Base-by-base conservation (phyloP, 2,113 vertebrate species). In the Tychaedon coryphoeus region DNA sequence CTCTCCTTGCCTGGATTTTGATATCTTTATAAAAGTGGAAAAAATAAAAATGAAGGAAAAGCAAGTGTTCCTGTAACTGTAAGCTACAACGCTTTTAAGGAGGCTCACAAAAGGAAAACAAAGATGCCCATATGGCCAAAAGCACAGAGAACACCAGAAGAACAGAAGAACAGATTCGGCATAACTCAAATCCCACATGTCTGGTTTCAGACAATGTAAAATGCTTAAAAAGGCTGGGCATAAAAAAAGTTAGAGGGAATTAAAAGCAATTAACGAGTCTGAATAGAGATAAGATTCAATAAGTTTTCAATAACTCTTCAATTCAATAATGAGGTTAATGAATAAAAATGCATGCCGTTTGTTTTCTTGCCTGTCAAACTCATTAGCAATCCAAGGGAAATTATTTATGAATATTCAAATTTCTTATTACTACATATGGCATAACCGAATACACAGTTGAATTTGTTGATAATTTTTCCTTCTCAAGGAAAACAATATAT, bases 311-410 rank as follows among this genome's bases (percentile, higher is more conserved):
- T 93, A 97, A 89, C 96, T 96, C 83, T 94, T 95, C 93, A 95
- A 84, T 93, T 95, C 94, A 97, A 91, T 95, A 95, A 96, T 79
- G 53, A 93, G 38, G 88, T 93, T 81, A 96, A 96, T 77, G 72
- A 95, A 96, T 97, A 92, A 96, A 97, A 97, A 95, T n/a, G 48
- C 83, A 95, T 64, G 60, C 47, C 29, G 19, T 92, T 97, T 97
- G 86, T 94, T 95, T 96, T 89, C 95, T 92, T 97, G 87, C 88
- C 90, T 97, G 83, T 96, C 96, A 97, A 92, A 84, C 96, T 98
- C 95, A 98, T 97, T 96, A 97, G 92, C 89, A 97, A 96, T 93
- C 96, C 95, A 90, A 96, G 72, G 73, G 87, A 97, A 96, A 96
- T 97, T 96, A 97, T 96, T 95, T 95, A 95, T 90, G 91, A 95